A percentile compares a stretch with the other conserved stretches of the same genome.
Conservation (phyloP, 2,888 invertebrate species). For the Xestoiulus laeticollis region DNA sequence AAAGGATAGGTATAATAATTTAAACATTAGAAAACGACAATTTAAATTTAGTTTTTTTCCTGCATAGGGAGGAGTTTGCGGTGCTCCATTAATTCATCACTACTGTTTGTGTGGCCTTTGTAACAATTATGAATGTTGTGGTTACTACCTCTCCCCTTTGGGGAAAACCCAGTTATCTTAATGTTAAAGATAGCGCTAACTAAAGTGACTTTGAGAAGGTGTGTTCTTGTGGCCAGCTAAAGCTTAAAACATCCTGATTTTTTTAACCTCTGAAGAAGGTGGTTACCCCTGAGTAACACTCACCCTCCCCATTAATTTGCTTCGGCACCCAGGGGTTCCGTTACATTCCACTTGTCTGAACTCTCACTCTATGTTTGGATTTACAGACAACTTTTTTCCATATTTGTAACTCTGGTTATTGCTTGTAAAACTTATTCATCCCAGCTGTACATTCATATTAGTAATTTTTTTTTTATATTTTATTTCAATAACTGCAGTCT, state of each 20-base stretch:
- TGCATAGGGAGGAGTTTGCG: not conserved
- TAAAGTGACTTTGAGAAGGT: not conserved
- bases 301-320: conserved; percentile 5
- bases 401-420: no score
- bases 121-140: not conserved
- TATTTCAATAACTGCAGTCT: no score
- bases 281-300: not conserved
- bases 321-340: not conserved
- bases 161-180: not conserved
- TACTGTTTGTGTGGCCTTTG: not conserved
- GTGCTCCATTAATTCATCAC: not conserved
- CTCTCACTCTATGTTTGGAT: not conserved
- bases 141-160: not conserved
- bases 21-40: no score
- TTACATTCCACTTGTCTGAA: conserved; percentile 41
- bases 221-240: not conserved
- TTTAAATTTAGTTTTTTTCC: no score
- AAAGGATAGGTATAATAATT: no score
- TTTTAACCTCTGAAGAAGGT: not conserved
- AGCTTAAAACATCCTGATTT: not conserved
- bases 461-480: no score
- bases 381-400: no score
- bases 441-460: no score
- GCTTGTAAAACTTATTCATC: no score
- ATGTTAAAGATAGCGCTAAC: not conserved